These are phyloP conservation scores for Otis tarda DNA, from an alignment of 2,113 vertebrate species.

Conservation along the genomic window DNA sequence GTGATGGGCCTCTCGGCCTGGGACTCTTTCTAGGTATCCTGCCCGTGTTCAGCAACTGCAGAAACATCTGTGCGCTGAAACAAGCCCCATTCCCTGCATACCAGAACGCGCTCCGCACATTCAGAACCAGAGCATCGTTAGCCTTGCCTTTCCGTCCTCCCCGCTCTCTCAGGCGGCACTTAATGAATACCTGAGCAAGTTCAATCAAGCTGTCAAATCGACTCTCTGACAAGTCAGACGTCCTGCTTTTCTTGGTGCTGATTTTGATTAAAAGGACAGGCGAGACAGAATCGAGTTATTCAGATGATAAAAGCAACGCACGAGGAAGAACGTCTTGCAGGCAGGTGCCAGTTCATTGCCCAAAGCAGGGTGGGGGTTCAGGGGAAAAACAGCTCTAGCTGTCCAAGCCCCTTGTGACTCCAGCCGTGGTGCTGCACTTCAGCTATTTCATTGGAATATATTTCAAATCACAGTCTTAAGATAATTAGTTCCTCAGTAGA, in stretches of 20 bases:
- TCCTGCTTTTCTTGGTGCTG: neutral
- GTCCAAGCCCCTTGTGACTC: neutral
- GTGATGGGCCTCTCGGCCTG: neutral
- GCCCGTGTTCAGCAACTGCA: neutral
- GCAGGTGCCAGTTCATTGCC: neutral
- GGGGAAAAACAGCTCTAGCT: neutral
- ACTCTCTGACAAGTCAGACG: neutral
- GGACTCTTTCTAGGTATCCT: neutral
- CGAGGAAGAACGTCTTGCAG: neutral
- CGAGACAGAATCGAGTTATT: neutral
- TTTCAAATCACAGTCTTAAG: neutral
- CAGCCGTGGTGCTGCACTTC: neutral
- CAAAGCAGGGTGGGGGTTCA: neutral
- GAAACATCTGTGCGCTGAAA: neutral
- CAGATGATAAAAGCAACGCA: neutral
- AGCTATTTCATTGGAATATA: neutral
- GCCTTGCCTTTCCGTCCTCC: neutral
- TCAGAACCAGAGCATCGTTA: neutral
- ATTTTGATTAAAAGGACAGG: constrained; percentile 9
- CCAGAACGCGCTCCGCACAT: neutral
- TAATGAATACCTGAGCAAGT: neutral
- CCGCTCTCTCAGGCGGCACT: neutral
- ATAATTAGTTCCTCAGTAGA: neutral
- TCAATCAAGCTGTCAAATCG: constrained; percentile 8
- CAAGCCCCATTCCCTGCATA: neutral